These are phyloP conservation scores for Cebidichthys violaceus DNA, from an alignment of 2,113 vertebrate genomes.

Conservation along the genomic window DNA sequence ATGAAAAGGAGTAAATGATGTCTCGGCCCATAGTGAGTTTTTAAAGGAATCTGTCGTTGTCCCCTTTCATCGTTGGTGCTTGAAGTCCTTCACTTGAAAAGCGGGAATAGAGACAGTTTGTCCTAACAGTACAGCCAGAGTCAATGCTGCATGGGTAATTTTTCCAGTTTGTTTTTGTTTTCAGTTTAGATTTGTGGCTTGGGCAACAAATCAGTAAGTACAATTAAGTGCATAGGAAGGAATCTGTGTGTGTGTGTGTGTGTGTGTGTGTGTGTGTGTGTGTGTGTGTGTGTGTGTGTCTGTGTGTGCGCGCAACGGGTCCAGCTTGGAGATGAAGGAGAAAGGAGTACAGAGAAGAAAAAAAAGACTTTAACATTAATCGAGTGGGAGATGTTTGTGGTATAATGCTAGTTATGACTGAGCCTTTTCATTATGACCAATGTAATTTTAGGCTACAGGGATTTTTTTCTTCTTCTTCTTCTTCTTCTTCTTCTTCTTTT, in stretches of 20 bases:
- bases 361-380: constrained; percentile 24
- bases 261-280: constrained; percentile 3
- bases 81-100: constrained; percentile 38
- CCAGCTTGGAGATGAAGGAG: constrained; percentile 3
- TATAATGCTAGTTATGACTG: constrained; percentile 46
- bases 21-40: not conserved
- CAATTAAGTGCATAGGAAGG: constrained; percentile 9
- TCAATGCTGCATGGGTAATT: not conserved
- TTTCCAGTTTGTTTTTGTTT: constrained; percentile 38
- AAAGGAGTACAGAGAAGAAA: not conserved
- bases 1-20: not conserved
- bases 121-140: constrained; percentile 25
- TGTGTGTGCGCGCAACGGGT: constrained; percentile 9
- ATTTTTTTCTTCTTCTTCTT: no score
- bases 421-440: constrained; percentile 59
- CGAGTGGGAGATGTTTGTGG: constrained; percentile 55
- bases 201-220: constrained; percentile 12
- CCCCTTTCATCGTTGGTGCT: not conserved
- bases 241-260: not conserved
- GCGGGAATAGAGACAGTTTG: constrained; percentile 12
- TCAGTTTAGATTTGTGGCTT: constrained; percentile 46
- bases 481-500: constrained; percentile 3
- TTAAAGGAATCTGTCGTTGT: not conserved
- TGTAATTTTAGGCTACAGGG: constrained; percentile 53
- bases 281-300: constrained; percentile 4